phyloP scores from a whole-genome alignment of 2,888 invertebrate species.

The Yponomeuta plumbellus region DNA sequence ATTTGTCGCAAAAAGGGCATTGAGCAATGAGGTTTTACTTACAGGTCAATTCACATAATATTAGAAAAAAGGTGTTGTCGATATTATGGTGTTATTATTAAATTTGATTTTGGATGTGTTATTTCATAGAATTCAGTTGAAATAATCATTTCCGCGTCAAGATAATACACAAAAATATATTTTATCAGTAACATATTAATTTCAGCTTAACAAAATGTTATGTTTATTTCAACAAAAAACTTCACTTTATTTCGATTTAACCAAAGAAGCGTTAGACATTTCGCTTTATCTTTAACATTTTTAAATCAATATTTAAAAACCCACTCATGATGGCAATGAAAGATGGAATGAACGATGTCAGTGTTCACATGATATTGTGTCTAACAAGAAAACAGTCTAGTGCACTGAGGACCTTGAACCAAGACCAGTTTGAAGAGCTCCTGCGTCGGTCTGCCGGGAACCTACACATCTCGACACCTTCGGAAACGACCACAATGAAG shows the following conservation, averaged over 20 bases:
- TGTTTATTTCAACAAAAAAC: no score
- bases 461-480: constrained; percentile 79
- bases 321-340: constrained; percentile 37
- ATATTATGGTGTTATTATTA: no score
- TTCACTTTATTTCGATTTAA: neutral
- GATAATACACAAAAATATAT: no score
- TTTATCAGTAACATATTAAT: no score
- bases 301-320: neutral
- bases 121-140: no score
- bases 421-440: constrained; percentile 80
- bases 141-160: no score
- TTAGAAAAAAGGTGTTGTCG: no score
- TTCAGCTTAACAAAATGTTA: no score
- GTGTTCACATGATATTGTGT: constrained; percentile 30
- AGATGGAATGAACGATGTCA: constrained; percentile 58
- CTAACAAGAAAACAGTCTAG: constrained; percentile 34
- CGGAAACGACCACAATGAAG: constrained; percentile 77
- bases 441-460: constrained; percentile 77
- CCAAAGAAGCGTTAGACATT: neutral
- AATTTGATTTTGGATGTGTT: no score
- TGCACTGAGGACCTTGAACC: constrained; percentile 80
- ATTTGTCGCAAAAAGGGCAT: neutral
- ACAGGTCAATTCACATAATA: no score
- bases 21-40: neutral
- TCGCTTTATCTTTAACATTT: neutral